Evolutionary conservation across 2,113 vertebrate genomes (phyloP).

Genomic region (Podocnemis expansa): DNA sequence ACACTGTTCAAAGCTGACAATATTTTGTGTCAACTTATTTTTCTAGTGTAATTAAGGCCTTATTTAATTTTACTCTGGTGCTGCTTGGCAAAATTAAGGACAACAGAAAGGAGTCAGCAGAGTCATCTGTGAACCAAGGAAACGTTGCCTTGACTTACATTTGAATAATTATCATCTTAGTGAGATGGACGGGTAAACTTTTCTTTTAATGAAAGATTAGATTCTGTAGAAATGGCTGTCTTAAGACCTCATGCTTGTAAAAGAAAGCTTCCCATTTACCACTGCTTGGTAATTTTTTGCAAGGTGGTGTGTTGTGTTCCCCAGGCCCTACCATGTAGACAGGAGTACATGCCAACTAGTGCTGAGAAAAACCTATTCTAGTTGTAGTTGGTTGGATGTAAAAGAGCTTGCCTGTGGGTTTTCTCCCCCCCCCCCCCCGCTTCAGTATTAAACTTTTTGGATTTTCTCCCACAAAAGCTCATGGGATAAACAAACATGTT

Average conservation of each 20-base stretch:
- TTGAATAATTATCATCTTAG: neutral
- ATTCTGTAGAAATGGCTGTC: neutral
- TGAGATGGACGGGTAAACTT: neutral
- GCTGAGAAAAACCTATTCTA: neutral
- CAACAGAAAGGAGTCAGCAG: neutral
- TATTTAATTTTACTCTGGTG: too few species aligned
- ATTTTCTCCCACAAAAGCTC: too few species aligned
- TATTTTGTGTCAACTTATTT: too few species aligned
- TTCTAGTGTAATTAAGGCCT: too few species aligned
- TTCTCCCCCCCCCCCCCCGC: too few species aligned
- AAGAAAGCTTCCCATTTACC: neutral
- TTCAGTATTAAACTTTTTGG: too few species aligned
- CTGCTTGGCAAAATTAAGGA: too few species aligned
- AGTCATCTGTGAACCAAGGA: neutral
- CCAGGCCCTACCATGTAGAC: neutral
- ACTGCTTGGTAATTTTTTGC: neutral
- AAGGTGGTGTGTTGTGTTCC: neutral
- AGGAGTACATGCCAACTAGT: neutral
- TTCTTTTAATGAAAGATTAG: neutral
- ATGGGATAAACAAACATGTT: too few species aligned
- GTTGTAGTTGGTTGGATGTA: neutral
- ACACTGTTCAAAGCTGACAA: too few species aligned
- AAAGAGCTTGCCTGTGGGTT: too few species aligned
- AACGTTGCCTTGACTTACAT: neutral
- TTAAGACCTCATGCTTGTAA: neutral